These are phyloP conservation scores for Sesamia inferens DNA, from an alignment of 2,888 invertebrate genomes.

Conservation along the genomic window DNA sequence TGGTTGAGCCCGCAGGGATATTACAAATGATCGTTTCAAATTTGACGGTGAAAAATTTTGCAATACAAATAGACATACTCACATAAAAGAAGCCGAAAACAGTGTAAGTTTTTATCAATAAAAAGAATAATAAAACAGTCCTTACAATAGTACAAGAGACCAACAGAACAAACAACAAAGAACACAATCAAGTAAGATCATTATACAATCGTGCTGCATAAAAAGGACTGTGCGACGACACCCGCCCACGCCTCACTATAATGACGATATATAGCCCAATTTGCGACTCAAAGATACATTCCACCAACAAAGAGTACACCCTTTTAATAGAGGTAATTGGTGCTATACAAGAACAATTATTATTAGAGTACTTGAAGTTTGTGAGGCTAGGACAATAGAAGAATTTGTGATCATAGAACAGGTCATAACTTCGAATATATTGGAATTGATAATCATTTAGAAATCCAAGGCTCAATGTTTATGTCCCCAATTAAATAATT, in stretches of 20 bases:
- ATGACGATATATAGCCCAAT: slow-evolving; percentile 80
- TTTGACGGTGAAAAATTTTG: not conserved
- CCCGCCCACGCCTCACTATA: slow-evolving; percentile 72
- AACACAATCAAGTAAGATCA: slow-evolving; percentile 64
- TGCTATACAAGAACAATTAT: slow-evolving; percentile 75
- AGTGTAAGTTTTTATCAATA: not conserved
- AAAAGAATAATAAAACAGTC: slow-evolving; percentile 12
- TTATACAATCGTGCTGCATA: slow-evolving; percentile 76
- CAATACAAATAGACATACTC: not conserved
- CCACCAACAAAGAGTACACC: slow-evolving; percentile 67
- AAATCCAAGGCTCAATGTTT: slow-evolving; percentile 1
- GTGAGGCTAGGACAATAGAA: slow-evolving; percentile 35
- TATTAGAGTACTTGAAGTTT: slow-evolving; percentile 68
- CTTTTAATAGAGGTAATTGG: slow-evolving; percentile 84
- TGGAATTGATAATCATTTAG: slow-evolving; percentile 7
- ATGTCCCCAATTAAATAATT: slow-evolving; percentile 19
- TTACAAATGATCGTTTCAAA: not conserved
- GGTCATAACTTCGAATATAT: slow-evolving; percentile 19
- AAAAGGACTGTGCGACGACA: slow-evolving; percentile 72
- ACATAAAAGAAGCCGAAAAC: slow-evolving; percentile 1
- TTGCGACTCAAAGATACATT: slow-evolving; percentile 79
- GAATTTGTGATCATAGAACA: slow-evolving; percentile 22
- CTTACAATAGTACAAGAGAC: slow-evolving; percentile 21
- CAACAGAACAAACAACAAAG: slow-evolving; percentile 48
- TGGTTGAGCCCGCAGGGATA: not conserved